Percentiles rank a stretch among this genome's conserved stretches.
These are phyloP conservation scores for Seira sanloemensis DNA, from an alignment of 2,888 invertebrate genomes.

Conservation along the genomic window DNA sequence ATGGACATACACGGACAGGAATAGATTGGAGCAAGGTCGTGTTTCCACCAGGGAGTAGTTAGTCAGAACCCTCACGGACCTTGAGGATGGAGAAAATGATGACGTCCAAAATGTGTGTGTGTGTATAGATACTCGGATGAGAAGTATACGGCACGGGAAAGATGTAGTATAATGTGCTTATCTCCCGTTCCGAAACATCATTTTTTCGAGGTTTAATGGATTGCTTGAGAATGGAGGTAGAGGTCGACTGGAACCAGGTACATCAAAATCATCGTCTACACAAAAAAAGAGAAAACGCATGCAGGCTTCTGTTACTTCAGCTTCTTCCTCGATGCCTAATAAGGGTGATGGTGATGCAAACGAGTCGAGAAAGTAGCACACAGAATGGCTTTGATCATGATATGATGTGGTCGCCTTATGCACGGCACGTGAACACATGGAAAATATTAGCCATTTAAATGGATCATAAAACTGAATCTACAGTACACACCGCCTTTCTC, in stretches of 20 bases:
- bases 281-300: too few species aligned
- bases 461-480: constrained; percentile 17
- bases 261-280: background rate
- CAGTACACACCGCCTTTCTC: background rate
- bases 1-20: constrained; percentile 2
- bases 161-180: constrained; percentile 17
- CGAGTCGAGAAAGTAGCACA: constrained; percentile 14
- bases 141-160: background rate
- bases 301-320: background rate
- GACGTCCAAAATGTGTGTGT: too few species aligned
- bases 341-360: constrained; percentile 20
- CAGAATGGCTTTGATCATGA: constrained; percentile 7
- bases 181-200: constrained; percentile 17
- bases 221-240: background rate
- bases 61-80: background rate
- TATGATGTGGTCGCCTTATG: constrained; percentile 19
- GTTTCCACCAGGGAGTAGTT: constrained; percentile 16
- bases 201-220: constrained; percentile 6
- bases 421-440: constrained; percentile 26
- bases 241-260: background rate
- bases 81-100: constrained; percentile 3
- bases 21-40: constrained; percentile 19
- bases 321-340: background rate
- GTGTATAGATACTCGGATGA: too few species aligned
- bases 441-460: constrained; percentile 21